phyloP scores from a whole-genome alignment of 2,113 vertebrate genomes.

The Meleagris gallopavo region DNA sequence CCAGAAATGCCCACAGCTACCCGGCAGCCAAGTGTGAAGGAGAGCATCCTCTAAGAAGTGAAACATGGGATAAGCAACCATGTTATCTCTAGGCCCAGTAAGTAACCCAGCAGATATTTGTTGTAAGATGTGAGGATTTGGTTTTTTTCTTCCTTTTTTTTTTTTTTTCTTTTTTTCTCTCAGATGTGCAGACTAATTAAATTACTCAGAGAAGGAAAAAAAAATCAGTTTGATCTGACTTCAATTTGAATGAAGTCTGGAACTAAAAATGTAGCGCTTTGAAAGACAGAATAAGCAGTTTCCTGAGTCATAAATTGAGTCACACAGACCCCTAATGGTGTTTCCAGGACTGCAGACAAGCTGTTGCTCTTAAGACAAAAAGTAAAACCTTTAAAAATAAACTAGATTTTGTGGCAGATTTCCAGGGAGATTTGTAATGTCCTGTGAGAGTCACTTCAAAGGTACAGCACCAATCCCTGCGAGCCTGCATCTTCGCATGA shows the following conservation, averaged over 20 bases:
- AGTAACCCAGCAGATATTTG: background rate
- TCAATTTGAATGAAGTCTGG: constrained; percentile 49
- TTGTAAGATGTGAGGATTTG: background rate
- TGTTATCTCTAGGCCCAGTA: background rate
- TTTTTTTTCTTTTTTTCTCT: background rate
- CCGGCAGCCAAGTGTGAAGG: background rate
- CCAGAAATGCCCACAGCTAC: background rate
- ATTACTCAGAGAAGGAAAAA: background rate
- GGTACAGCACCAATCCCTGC: background rate
- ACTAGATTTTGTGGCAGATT: constrained; percentile 1
- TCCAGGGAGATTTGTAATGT: constrained; percentile 64
- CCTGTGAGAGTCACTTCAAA: constrained; percentile 50
- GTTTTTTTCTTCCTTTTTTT: background rate
- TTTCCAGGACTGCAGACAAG: constrained; percentile 70
- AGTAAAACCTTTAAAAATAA: constrained; percentile 50
- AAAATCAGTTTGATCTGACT: constrained; percentile 36
- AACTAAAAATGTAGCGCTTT: constrained; percentile 36
- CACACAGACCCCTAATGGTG: constrained; percentile 69
- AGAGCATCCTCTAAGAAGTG: background rate
- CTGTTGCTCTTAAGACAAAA: constrained; percentile 46
- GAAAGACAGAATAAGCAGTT: constrained; percentile 65
- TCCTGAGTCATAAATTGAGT: constrained; percentile 78
- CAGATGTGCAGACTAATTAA: constrained; percentile 16
- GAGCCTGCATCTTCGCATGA: background rate
- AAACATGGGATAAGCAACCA: background rate